phyloP scores from a whole-genome alignment of 2,888 invertebrate species.

The Synergus japonicus region DNA sequence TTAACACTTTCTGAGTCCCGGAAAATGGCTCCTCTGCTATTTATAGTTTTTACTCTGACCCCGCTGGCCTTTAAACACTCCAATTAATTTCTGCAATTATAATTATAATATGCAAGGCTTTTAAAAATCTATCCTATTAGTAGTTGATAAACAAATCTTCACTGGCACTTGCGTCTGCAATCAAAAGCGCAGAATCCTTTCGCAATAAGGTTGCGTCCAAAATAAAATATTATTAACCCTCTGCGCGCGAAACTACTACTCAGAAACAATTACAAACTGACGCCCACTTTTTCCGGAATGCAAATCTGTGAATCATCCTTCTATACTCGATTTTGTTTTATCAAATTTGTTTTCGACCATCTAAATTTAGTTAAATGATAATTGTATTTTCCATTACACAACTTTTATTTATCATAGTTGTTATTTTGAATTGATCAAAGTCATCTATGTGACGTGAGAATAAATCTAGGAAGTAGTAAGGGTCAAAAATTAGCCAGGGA shows the following conservation, averaged over 20 bases:
- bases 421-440: background rate
- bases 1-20: slow-evolving; percentile 64
- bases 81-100: background rate
- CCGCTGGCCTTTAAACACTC: slow-evolving; percentile 58
- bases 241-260: slow-evolving; percentile 18
- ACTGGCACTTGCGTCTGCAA: background rate
- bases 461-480: slow-evolving; percentile 20
- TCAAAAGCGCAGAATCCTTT: slow-evolving; percentile 27
- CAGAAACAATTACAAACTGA: slow-evolving; percentile 36
- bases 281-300: slow-evolving; percentile 32
- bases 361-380: slow-evolving; percentile 5
- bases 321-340: slow-evolving; percentile 7
- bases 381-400: background rate
- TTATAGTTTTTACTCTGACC: slow-evolving; percentile 68
- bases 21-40: slow-evolving; percentile 72
- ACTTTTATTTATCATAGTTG: background rate
- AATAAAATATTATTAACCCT: slow-evolving; percentile 27
- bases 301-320: slow-evolving; percentile 34
- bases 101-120: background rate
- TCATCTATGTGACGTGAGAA: background rate
- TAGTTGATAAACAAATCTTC: background rate
- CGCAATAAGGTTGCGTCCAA: background rate
- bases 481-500: slow-evolving; percentile 9
- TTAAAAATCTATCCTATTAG: background rate
- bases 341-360: slow-evolving; percentile 26